Percentiles rank a stretch among this genome's conserved stretches.
phyloP scores from a whole-genome alignment of 2,113 vertebrate species.

The Tetrao urogallus region DNA sequence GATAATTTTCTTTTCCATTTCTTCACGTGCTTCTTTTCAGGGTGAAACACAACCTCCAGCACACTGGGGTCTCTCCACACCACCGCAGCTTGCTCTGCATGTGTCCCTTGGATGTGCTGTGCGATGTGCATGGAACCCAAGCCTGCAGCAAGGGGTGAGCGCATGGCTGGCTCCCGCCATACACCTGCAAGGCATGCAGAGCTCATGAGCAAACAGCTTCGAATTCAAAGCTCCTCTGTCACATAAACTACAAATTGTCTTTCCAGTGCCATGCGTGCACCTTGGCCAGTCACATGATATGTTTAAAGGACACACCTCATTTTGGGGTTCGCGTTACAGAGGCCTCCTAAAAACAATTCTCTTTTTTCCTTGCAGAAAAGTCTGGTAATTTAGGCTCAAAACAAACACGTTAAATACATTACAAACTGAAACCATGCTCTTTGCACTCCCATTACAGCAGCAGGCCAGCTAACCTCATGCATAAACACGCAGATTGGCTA shows the following conservation, averaged over 20 bases:
- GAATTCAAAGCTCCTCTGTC: not conserved
- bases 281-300: not conserved
- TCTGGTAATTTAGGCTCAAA: conserved; percentile 32
- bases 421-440: conserved; percentile 3
- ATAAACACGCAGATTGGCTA: not conserved
- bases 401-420: conserved; percentile 45
- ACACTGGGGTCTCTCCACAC: accelerated
- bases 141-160: too few relatives aligned
- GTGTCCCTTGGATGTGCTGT: accelerated
- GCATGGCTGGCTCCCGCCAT: accelerated
- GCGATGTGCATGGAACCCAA: not conserved
- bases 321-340: not conserved
- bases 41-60: not conserved
- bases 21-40: not conserved
- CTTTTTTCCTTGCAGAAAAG: not conserved
- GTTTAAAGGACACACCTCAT: accelerated
- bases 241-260: not conserved
- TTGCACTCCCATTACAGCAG: conserved; percentile 6
- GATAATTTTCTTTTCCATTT: not conserved
- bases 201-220: not conserved
- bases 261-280: not conserved
- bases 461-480: not conserved
- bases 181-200: accelerated
- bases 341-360: not conserved
- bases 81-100: too few relatives aligned